These are phyloP conservation scores for Chrysopilus asiliformis DNA, from an alignment of 2,888 invertebrate genomes.

Conservation along the genomic window DNA sequence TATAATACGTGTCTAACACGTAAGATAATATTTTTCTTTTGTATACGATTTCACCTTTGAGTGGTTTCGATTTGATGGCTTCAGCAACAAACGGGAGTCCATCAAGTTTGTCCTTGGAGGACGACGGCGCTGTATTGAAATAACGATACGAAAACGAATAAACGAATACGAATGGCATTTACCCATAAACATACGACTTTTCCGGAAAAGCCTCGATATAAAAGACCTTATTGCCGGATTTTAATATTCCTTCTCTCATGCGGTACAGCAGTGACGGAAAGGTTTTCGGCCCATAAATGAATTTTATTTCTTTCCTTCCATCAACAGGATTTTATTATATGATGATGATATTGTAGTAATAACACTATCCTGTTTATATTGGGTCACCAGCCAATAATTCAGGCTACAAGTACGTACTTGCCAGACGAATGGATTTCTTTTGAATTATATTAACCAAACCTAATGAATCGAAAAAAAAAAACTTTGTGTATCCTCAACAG, in stretches of 20 bases:
- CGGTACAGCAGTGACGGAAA: not conserved
- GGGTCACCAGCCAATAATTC: too few relatives aligned
- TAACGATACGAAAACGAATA: not conserved
- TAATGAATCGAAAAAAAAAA: too few relatives aligned
- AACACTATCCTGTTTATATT: too few relatives aligned
- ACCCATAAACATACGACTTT: not conserved
- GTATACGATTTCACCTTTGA: conserved; percentile 1
- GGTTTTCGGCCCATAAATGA: not conserved
- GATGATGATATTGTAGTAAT: too few relatives aligned
- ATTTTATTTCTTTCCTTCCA: too few relatives aligned
- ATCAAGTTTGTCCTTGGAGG: not conserved
- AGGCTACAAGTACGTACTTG: too few relatives aligned
- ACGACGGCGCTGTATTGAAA: not conserved
- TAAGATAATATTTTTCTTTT: not conserved
- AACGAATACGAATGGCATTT: not conserved
- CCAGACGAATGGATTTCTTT: too few relatives aligned
- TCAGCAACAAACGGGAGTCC: not conserved
- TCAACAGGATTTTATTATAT: too few relatives aligned
- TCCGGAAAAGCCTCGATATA: not conserved
- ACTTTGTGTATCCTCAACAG: too few relatives aligned
- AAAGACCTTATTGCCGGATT: not conserved
- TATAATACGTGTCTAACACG: not conserved
- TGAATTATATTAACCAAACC: too few relatives aligned
- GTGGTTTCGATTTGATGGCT: conserved; percentile 1
- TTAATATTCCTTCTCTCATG: too few relatives aligned